Conservation (phyloP, 2,888 invertebrate genomes). For the Drosophila antonietae region DNA sequence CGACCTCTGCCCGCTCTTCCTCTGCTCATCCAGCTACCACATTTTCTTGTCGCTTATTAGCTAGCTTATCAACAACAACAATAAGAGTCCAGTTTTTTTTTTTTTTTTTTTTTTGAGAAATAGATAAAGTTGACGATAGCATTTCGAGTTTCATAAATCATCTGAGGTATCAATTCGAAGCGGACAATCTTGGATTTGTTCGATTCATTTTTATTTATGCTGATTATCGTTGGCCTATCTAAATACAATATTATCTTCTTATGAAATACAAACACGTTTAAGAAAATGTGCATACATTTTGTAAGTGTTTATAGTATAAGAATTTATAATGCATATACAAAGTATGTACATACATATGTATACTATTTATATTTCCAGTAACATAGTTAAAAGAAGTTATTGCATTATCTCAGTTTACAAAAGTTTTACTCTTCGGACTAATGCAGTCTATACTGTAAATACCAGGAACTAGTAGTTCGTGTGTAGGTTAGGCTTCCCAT, state of each 20-base stretch:
- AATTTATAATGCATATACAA: too few species aligned
- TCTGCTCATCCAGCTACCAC: slow-evolving; percentile 51
- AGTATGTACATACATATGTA: too few species aligned
- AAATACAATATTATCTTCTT: background rate
- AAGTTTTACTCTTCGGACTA: too few species aligned
- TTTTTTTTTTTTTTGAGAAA: slow-evolving; percentile 27
- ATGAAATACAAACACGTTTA: background rate
- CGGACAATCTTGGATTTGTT: slow-evolving; percentile 5
- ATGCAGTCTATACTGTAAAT: too few species aligned
- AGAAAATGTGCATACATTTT: background rate
- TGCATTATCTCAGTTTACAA: too few species aligned
- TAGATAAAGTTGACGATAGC: slow-evolving; percentile 38
- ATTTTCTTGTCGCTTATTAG: slow-evolving; percentile 72
- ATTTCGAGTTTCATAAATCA: slow-evolving; percentile 21
- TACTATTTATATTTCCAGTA: too few species aligned
- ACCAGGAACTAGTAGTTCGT: too few species aligned
- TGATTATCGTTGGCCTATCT: background rate
- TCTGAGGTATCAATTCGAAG: slow-evolving; percentile 19
- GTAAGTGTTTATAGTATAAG: too few species aligned
- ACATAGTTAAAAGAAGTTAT: too few species aligned
- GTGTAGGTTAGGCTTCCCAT: too few species aligned
- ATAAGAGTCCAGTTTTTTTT: slow-evolving; percentile 38
- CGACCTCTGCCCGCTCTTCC: slow-evolving; percentile 4
- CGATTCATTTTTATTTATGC: background rate
- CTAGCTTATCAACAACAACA: slow-evolving; percentile 62